Evolutionary conservation across 2,888 invertebrate species (phyloP).

Genomic region (Plebejus melissa): DNA sequence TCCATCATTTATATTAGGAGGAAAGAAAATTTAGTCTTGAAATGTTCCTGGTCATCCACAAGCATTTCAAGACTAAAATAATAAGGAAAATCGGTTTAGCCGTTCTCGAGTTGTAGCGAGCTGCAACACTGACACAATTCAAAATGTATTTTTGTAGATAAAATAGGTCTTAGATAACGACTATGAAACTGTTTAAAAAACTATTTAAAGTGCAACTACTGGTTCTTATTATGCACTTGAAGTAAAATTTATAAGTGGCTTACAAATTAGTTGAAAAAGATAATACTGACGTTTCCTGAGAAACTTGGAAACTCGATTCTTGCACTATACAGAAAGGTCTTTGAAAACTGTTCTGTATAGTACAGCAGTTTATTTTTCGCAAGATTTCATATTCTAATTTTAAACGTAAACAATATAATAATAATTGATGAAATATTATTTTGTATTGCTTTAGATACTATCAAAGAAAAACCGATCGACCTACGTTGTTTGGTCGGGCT

Average conservation of each 20-base stretch:
- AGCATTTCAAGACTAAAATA: no score
- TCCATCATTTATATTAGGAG: no score
- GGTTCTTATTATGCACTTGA: constrained; percentile 30
- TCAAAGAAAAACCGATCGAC: no score
- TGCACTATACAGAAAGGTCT: background rate
- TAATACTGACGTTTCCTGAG: background rate
- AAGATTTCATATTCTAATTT: background rate
- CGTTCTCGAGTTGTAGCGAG: no score
- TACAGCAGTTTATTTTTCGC: background rate
- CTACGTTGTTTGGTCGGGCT: no score
- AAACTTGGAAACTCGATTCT: background rate
- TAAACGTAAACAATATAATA: background rate
- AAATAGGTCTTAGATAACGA: background rate
- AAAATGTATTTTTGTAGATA: no score
- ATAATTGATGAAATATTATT: no score
- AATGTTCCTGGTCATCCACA: no score
- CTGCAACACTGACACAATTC: no score
- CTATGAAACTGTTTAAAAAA: background rate
- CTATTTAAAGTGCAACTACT: background rate
- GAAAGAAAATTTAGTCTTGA: no score
- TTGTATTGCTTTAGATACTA: no score
- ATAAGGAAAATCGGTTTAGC: no score
- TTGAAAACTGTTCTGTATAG: background rate
- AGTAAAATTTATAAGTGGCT: constrained; percentile 22
- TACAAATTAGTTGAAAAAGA: constrained; percentile 10